Base-by-base conservation (phyloP, 2,113 vertebrate genomes). In the Pogona vitticeps region DNA sequence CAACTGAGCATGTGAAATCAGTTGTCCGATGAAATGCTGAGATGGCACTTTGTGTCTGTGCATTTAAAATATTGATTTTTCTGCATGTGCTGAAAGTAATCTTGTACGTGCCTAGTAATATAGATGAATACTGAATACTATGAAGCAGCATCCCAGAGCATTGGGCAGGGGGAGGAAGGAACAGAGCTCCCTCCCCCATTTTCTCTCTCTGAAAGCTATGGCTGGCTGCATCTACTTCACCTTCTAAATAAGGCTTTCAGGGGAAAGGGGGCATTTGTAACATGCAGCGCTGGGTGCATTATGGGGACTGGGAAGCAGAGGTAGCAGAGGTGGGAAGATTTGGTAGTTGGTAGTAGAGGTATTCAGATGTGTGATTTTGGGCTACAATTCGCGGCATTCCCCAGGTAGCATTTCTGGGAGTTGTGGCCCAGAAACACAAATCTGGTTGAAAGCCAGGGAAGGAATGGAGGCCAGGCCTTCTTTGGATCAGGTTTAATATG, bases 1-100 rank as follows among this genome's bases (percentile, higher is more conserved):
- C n/a, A 61, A n/a, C n/a, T 67, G 56, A 87, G 9, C 33, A 83
- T 1, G 8, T 61, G 83, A 88, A 77, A 61, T 70, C 52, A 89
- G 42, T 42, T 2, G 28, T 40, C 10, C 33, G 76, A 67, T 40
- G 20, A 85, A 68, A 23, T 81, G 67, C 38, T 79, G 52, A 12
- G 36, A 33, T 17, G 26, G 84, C 6, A 2, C 12, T 33, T 76
- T 17, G 10, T 52, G 28, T 76, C 4, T 52, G n/a, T 59, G 1
- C 2, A 65, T 10, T 87, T 79, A 71, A 84, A 71, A 1, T 70
- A 90, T 75, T 56, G 6, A 82, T 76, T 77, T 78, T 0, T 17
- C 76, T 73, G 0, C 0, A 76, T 61, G 71, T 86, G 1, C 1
- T 88, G 77, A 67, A 42, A 83, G 75, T 80, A 2, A 79, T 88